These are phyloP conservation scores for Drosophila lowei DNA, from an alignment of 1,140 invertebrate genomes.

Conservation along the genomic window DNA sequence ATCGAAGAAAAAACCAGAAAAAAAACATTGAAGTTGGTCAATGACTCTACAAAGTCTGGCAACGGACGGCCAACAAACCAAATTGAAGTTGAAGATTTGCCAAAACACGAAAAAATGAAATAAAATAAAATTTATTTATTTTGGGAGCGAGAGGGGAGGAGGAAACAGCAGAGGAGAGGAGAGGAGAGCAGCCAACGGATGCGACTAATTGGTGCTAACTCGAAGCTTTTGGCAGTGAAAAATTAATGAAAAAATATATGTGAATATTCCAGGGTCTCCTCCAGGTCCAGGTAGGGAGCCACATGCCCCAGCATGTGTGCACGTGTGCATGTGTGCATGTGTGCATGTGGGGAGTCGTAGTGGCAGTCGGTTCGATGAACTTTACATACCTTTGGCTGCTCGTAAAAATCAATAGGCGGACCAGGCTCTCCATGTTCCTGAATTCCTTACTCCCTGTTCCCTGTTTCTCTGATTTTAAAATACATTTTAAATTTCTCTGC, in stretches of 20 bases:
- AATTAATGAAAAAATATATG: conserved; percentile 68
- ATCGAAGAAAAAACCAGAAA: background rate
- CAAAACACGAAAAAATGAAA: conserved; percentile 34
- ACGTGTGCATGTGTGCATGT: no score
- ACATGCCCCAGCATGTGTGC: conserved; percentile 20
- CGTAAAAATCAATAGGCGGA: conserved; percentile 77
- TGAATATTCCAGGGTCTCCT: conserved; percentile 20
- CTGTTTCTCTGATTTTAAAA: conserved; percentile 56
- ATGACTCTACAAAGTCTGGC: conserved; percentile 57
- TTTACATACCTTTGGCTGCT: conserved; percentile 65
- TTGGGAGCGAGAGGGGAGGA: conserved; percentile 1
- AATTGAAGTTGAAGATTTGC: conserved; percentile 43
- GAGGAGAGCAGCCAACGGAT: conserved; percentile 32
- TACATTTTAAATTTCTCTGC: conserved; percentile 56
- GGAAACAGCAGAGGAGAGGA: background rate
- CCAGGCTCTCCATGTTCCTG: background rate
- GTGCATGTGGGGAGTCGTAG: no score
- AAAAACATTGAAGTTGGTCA: conserved; percentile 45
- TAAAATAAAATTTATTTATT: conserved; percentile 56
- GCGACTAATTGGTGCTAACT: conserved; percentile 75
- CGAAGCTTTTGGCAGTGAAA: conserved; percentile 39
- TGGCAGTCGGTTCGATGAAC: conserved; percentile 60
- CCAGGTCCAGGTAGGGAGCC: conserved; percentile 26
- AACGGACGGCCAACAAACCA: no score
- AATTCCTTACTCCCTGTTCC: no score